Conservation (phyloP, 2,113 vertebrate species). For the Suncus etruscus region DNA sequence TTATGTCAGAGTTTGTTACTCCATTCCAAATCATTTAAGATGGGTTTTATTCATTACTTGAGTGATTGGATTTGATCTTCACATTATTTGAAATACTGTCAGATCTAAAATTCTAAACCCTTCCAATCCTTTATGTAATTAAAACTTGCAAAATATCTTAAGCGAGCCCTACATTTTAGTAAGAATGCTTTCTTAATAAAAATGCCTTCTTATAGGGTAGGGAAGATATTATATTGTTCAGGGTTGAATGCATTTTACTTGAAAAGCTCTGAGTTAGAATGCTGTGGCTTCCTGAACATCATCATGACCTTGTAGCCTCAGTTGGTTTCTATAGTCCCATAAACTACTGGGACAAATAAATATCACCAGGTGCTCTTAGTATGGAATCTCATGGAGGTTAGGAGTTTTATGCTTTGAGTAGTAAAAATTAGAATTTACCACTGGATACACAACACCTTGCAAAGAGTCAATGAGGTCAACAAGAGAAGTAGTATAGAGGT, state of each 20-base stretch:
- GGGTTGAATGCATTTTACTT: no score
- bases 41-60: background rate
- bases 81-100: background rate
- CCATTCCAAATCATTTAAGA: background rate
- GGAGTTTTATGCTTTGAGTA: background rate
- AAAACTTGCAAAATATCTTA: background rate
- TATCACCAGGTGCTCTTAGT: background rate
- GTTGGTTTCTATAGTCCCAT: no score
- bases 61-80: background rate
- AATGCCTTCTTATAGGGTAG: background rate
- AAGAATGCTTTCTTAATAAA: background rate
- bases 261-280: background rate
- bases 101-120: constrained; percentile 2
- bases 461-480: background rate
- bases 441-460: background rate
- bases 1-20: background rate
- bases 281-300: constrained; percentile 6
- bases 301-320: no score
- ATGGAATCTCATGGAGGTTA: background rate
- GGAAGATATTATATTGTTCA: no score
- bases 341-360: no score
- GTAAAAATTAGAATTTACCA: background rate
- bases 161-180: background rate
- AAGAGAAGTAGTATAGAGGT: no score
- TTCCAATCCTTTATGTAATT: background rate